Base-by-base conservation (phyloP, 2,888 invertebrate species). In the Sceliomorpha sp. region DNA sequence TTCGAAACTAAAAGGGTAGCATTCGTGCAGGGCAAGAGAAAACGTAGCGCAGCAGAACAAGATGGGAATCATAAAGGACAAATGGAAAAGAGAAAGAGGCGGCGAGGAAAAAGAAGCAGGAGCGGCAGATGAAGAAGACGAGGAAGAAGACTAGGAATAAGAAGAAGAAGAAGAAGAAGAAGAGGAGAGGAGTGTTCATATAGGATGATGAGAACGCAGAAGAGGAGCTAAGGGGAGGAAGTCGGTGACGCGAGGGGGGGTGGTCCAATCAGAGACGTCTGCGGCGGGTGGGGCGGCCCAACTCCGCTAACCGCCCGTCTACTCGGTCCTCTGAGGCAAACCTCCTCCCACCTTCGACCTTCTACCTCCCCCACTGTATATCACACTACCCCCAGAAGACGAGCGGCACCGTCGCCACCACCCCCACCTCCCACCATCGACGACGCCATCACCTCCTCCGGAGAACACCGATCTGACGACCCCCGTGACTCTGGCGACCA, bases 201-300 rank as follows among this genome's bases (percentile, higher is more conserved):
- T 44, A 39, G 64, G 62, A 67, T 62, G 50, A 63, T 63, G 70
- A 48, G 45, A 68, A 62, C 10, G 62, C 44, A 51, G 70, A 66
- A 63, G 68, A 44, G 71, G 60, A 63, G 63, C 66, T 34, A 60
- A 40, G 51, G 14, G 60, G 58, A 50, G 37, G 53, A 59, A 40
- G 58, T 48, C 77, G 79, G 79, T 78, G 78, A 74, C 74, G 58
- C 71, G 58, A 51, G 71, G 78, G n/a, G 79, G 83, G 84, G 83
- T 83, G 83, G 86, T 84, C 87, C 87, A 88, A 88, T 88, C 85
- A 84, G 84, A 83, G 82, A 71, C 79, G 78, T 78, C 78, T 79
- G 78, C 75, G 81, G 82, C 78, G 82, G 85, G 81, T 83, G 80
- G 83, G 83, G 84, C 84, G 77, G 82, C 78, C 83, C 75, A 77